These are phyloP conservation scores for Peromyscus californicus DNA, from an alignment of 2,113 vertebrate genomes.

Conservation along the genomic window DNA sequence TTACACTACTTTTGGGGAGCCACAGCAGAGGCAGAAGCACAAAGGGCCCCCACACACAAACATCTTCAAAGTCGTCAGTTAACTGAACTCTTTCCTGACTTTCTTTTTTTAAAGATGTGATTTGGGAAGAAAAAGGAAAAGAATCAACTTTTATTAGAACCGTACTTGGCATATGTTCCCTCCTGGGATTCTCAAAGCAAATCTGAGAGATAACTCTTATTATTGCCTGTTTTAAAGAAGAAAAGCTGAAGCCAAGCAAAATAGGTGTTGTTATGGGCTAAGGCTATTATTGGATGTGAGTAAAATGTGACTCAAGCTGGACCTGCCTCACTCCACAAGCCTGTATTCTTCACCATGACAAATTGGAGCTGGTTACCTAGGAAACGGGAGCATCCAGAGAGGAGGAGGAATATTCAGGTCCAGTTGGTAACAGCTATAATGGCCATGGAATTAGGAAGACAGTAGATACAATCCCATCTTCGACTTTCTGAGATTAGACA, in stretches of 20 bases:
- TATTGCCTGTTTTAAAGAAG: neutral
- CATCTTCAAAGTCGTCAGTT: neutral
- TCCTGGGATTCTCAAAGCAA: neutral
- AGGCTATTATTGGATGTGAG: neutral
- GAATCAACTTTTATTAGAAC: neutral
- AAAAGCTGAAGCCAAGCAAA: neutral
- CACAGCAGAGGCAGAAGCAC: neutral
- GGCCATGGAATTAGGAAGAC: neutral
- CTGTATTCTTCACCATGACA: neutral
- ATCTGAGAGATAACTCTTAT: neutral
- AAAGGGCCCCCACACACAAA: too few relatives aligned
- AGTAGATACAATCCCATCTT: neutral
- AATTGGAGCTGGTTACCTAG: neutral
- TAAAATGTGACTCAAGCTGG: neutral
- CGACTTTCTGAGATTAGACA: neutral
- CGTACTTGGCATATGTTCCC: neutral
- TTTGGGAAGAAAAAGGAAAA: neutral
- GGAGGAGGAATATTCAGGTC: neutral
- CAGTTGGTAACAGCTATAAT: neutral
- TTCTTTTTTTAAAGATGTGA: neutral
- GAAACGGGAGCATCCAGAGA: neutral
- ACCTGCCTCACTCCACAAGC: neutral
- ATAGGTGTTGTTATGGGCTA: neutral
- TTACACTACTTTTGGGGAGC: neutral
- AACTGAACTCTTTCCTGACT: neutral